Percentiles rank a stretch among this genome's conserved stretches.
phyloP scores from a whole-genome alignment of 2,888 invertebrate species.

The Sepioteuthis lessoniana region DNA sequence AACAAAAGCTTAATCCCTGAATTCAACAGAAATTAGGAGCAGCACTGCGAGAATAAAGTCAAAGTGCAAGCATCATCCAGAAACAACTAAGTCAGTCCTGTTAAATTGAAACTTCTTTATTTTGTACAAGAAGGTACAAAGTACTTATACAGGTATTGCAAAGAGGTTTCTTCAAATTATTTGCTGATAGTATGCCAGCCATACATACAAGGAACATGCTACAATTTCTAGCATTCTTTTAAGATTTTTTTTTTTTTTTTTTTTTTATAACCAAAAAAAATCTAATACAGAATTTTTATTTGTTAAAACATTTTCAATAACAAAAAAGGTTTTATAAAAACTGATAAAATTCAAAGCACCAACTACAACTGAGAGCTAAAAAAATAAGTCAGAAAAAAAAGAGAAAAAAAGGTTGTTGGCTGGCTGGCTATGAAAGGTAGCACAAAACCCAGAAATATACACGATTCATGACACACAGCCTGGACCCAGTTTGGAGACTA shows the following conservation, averaged over 20 bases:
- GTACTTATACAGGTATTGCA: slow-evolving; percentile 46
- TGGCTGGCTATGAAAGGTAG: background rate
- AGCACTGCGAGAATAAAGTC: background rate
- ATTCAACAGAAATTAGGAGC: slow-evolving; percentile 42
- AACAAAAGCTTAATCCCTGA: slow-evolving; percentile 16
- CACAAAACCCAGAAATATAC: background rate
- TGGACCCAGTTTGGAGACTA: background rate
- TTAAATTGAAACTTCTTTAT: slow-evolving; percentile 47
- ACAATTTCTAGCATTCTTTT: slow-evolving; percentile 42
- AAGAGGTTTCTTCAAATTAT: slow-evolving; percentile 13
- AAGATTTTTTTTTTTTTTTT: background rate
- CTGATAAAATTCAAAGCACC: slow-evolving; percentile 36
- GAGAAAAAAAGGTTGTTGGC: background rate
- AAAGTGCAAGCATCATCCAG: slow-evolving; percentile 39
- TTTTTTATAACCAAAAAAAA: background rate
- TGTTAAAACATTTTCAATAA: background rate
- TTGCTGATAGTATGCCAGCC: slow-evolving; percentile 35
- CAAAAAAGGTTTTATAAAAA: background rate
- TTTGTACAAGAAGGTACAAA: slow-evolving; percentile 48
- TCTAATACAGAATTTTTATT: background rate
- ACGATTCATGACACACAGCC: background rate
- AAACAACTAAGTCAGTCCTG: slow-evolving; percentile 46
- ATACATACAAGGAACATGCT: slow-evolving; percentile 40
- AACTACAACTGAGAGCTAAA: slow-evolving; percentile 44
- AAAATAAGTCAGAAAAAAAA: background rate